Evolutionary conservation across 2,797 vertebrate genomes (phyloP).

Genomic region (Premnoplex brunnescens): DNA sequence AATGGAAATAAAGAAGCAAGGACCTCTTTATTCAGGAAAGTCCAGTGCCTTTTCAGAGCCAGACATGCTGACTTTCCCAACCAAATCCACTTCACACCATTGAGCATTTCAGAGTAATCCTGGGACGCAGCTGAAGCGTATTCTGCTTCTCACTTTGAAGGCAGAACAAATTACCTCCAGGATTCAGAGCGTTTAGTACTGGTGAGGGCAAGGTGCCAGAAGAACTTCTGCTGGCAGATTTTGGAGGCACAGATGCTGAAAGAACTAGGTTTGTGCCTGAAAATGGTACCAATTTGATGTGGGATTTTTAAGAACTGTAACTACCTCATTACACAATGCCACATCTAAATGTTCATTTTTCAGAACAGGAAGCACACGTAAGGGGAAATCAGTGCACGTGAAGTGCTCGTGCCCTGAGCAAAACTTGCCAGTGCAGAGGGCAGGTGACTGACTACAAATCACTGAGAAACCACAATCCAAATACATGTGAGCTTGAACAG

Average conservation of each 20-base stretch:
- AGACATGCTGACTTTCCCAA: neutral
- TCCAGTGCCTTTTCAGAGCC: neutral
- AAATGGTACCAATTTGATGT: neutral
- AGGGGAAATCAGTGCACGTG: neutral
- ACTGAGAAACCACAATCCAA: neutral
- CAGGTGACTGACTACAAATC: neutral
- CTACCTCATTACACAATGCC: neutral
- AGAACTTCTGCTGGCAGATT: neutral
- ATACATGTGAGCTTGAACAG: neutral
- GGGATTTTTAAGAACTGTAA: neutral
- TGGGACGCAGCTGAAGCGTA: neutral
- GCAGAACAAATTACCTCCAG: neutral
- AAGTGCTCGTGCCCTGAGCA: neutral
- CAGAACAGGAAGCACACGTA: neutral
- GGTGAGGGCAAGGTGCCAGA: neutral
- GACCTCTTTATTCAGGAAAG: neutral
- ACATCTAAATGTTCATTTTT: neutral
- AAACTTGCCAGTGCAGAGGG: neutral
- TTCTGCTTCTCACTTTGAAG: neutral
- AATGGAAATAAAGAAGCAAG: neutral
- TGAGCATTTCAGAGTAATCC: neutral
- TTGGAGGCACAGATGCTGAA: neutral
- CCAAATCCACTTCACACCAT: neutral
- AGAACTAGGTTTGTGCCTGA: neutral
- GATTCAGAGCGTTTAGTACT: neutral